phyloP scores from a whole-genome alignment of 2,797 vertebrate species.

The Gobionotothen gibberifrons region DNA sequence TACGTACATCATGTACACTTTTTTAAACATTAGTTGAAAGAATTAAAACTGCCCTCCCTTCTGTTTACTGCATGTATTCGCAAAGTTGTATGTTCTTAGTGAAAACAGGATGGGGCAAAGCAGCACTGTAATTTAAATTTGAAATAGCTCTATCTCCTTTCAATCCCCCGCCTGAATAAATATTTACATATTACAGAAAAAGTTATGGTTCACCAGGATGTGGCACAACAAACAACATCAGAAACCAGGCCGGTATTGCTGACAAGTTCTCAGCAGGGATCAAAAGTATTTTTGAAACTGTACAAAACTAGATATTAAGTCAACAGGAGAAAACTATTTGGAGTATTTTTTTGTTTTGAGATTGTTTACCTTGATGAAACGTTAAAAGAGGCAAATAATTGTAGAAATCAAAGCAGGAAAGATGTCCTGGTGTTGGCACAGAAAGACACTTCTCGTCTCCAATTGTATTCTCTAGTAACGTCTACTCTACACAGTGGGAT shows the following conservation, averaged over 20 bases:
- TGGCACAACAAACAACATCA: background rate
- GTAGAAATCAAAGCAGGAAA: conserved; percentile 40
- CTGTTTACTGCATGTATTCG: background rate
- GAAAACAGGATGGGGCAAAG: background rate
- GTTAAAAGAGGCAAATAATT: conserved; percentile 54
- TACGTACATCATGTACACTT: background rate
- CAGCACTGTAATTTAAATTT: background rate
- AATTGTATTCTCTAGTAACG: conserved; percentile 13
- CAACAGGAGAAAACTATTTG: conserved; percentile 41
- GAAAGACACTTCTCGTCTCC: conserved; percentile 9
- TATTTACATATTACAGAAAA: conserved; percentile 2
- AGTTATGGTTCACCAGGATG: background rate
- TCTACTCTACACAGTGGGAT: conserved; percentile 18
- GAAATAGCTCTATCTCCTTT: background rate
- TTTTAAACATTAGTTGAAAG: background rate
- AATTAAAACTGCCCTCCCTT: background rate
- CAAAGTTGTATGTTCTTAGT: background rate
- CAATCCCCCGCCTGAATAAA: background rate
- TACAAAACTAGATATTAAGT: conserved; percentile 12
- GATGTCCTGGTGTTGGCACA: conserved; percentile 15
- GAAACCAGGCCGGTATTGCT: background rate
- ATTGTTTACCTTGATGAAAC: conserved; percentile 60
- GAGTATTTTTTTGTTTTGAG: conserved; percentile 42
- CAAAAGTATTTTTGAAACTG: conserved; percentile 13
- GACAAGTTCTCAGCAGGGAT: conserved; percentile 17